Conservation (phyloP, 1,140 invertebrate genomes). For the Capitella teleta region DNA sequence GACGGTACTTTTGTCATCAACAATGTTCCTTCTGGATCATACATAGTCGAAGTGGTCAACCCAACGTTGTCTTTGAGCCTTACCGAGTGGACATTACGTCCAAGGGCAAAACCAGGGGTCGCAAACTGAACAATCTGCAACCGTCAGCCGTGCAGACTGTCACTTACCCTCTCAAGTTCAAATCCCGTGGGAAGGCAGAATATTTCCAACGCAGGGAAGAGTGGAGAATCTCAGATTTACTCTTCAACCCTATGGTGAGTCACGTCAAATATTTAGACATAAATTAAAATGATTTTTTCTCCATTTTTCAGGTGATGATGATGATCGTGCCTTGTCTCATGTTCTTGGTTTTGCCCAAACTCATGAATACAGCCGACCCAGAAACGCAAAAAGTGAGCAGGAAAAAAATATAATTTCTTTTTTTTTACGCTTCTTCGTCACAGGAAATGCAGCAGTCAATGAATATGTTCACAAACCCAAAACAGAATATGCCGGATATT, state of each 20-base stretch:
- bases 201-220: constrained; percentile 92
- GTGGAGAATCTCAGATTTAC: constrained; percentile 85
- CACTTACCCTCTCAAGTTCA: constrained; percentile 81
- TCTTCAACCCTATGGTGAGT: constrained; percentile 85
- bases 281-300: not conserved
- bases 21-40: constrained; percentile 85
- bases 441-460: constrained; percentile 37
- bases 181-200: constrained; percentile 63
- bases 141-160: constrained; percentile 58
- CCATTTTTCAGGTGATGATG: constrained; percentile 53
- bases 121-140: constrained; percentile 90
- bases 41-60: constrained; percentile 84
- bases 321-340: constrained; percentile 85
- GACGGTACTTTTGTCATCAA: constrained; percentile 87
- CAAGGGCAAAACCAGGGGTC: constrained; percentile 79
- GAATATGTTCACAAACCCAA: constrained; percentile 34
- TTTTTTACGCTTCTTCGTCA: not conserved
- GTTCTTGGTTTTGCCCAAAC: constrained; percentile 85
- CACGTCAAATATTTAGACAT: not conserved
- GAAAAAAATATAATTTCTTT: not conserved
- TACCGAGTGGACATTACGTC: constrained; percentile 35
- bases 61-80: constrained; percentile 63
- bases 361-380: constrained; percentile 79
- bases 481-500: constrained; percentile 32
- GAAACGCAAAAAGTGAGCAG: constrained; percentile 67